Evolutionary conservation across 2,113 vertebrate genomes (phyloP).

Genomic region (Prionailurus viverrinus): DNA sequence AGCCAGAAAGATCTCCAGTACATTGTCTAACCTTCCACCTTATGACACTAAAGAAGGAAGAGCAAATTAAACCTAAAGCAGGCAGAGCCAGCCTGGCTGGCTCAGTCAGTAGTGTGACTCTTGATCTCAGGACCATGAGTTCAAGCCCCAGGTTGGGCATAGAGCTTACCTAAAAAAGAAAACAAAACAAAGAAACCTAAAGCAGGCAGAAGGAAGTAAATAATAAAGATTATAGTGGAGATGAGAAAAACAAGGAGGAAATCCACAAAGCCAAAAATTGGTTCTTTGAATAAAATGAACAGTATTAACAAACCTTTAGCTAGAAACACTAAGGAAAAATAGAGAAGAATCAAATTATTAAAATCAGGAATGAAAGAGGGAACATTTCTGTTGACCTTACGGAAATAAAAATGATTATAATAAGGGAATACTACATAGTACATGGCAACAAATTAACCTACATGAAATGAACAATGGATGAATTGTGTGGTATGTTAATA

Average conservation of each 20-base stretch:
- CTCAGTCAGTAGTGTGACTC: background rate
- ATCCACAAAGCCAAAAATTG: background rate
- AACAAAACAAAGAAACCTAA: background rate
- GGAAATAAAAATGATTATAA: background rate
- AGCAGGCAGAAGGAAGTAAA: slow-evolving; percentile 1
- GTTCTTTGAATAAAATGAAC: background rate
- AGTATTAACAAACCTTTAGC: background rate
- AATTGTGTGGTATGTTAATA: background rate
- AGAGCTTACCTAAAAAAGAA: background rate
- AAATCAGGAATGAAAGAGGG: background rate
- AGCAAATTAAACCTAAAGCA: slow-evolving; percentile 5
- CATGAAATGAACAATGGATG: background rate
- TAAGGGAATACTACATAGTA: background rate
- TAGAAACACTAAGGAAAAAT: background rate
- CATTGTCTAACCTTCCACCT: background rate
- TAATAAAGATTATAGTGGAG: slow-evolving; percentile 13
- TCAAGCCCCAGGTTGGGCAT: background rate
- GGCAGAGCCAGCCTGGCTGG: background rate
- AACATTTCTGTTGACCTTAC: background rate
- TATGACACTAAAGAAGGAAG: background rate
- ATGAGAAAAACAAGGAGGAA: background rate
- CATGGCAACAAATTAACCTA: background rate
- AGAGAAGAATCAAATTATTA: background rate
- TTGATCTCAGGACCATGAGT: background rate
- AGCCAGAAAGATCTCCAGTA: background rate